Conservation (phyloP, 30 jellyfish, hydroid and myxozoan genomes). For the Sanderia malayensis region DNA sequence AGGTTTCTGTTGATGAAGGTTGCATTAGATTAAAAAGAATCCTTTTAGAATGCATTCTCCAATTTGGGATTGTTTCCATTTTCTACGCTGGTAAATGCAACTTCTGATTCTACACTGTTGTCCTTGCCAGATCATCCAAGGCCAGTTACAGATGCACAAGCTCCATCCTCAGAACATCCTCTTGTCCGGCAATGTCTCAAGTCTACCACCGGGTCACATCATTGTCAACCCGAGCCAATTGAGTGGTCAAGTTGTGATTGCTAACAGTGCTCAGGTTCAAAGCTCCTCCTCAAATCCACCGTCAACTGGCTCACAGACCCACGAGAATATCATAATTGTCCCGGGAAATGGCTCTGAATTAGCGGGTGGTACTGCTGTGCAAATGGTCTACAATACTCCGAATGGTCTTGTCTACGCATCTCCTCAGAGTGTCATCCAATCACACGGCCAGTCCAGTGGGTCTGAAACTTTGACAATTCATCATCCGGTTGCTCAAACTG, state of each 20-base stretch:
- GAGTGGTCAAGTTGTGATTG: conserved; percentile 69
- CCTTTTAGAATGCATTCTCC: too few species aligned
- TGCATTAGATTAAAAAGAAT: too few species aligned
- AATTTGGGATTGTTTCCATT: too few species aligned
- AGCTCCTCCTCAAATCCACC: conserved; percentile 14
- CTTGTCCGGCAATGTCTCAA: conserved; percentile 82
- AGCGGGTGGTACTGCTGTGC: conserved; percentile 74
- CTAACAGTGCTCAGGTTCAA: conserved; percentile 36
- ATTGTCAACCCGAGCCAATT: conserved; percentile 64
- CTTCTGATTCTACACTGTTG: too few species aligned
- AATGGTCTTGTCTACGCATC: conserved; percentile 74
- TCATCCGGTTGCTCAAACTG: conserved; percentile 38
- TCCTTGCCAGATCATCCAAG: conserved; percentile 68
- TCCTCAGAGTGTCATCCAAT: conserved; percentile 31
- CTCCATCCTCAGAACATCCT: conserved; percentile 94
- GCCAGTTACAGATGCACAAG: conserved; percentile 92
- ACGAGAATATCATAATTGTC: conserved; percentile 67
- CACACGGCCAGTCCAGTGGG: conserved; percentile 15
- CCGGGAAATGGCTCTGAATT: conserved; percentile 58
- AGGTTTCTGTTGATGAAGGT: too few species aligned
- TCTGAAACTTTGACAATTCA: conserved; percentile 50
- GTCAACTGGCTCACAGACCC: conserved; percentile 42
- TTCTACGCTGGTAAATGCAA: too few species aligned
- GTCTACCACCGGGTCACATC: conserved; percentile 76
- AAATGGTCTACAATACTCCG: conserved; percentile 79